Conservation (phyloP, 1,140 invertebrate species). For the Bombus cullumanus region DNA sequence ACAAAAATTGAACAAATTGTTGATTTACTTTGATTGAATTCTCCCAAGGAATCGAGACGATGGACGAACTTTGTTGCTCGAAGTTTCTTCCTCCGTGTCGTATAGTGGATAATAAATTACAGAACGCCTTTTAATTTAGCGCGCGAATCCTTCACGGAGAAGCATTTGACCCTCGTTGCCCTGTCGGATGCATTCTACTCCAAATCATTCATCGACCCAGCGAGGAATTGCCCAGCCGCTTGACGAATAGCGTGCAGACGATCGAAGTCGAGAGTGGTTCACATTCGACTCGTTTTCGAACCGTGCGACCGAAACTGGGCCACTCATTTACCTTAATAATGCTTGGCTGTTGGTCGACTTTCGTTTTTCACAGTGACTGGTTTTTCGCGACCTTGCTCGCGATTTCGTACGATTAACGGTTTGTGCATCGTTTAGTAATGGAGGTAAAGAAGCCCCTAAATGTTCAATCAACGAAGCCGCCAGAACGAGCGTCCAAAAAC, state of each 20-base stretch:
- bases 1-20: too few relatives aligned
- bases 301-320: background rate
- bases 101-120: background rate
- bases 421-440: background rate
- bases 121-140: background rate
- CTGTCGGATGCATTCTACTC: background rate
- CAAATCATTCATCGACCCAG: background rate
- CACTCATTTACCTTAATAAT: constrained; percentile 24
- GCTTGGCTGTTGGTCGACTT: constrained; percentile 20
- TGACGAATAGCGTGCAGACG: too few relatives aligned
- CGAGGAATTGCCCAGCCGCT: too few relatives aligned
- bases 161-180: background rate
- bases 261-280: background rate
- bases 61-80: background rate
- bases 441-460: too few relatives aligned
- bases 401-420: background rate
- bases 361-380: constrained; percentile 44
- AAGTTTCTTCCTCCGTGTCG: background rate
- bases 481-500: too few relatives aligned
- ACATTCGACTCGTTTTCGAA: too few relatives aligned
- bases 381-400: constrained; percentile 22
- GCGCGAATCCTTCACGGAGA: too few relatives aligned
- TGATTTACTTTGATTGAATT: background rate
- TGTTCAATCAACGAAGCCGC: too few relatives aligned
- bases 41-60: background rate